Evolutionary conservation across 2,888 invertebrate genomes (phyloP), one percentile per base, ranked within the genome.

Genomic region (Chymomyza procnemis): DNA sequence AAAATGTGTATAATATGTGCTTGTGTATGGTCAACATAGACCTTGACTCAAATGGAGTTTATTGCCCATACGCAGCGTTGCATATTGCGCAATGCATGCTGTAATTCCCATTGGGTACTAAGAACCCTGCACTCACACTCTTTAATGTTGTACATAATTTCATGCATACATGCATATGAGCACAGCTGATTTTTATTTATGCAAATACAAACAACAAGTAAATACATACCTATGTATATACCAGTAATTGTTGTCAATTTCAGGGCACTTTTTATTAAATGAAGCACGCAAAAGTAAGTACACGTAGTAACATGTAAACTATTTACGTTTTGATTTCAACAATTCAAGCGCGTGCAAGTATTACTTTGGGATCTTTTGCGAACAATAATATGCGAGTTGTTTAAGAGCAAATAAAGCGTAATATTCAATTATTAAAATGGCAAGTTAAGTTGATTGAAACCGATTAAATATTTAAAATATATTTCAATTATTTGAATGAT

Each of bases 101-200:
- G 55, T 56, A 69, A 69, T 80, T 61, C 52, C 68, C 30, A 79
- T 64, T 71, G 62, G 66, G 60, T 66, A 66, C 52, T 50, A 62
- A 59, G 50, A 73, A 56, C 61, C 34, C 22, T 55, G 16, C 61
- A 69, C 54, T 64, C 63, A 67, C 22, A 61, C 57, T 41, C 34
- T 14, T 16, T 21, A 30, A 57, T 5, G n/a, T 55, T 21, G 21
- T 55, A 26, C 26, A 6, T 55, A 55, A 4, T 9, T 9, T 66
- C n/a, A n/a, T n/a, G n/a, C 26, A 26, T 26, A 26, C 6, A 26
- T 26, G 26, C 6, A 5, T 1, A 74, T 82, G 74, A 79, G 69
- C 71, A 76, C 85, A 83, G 81, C 79, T 85, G 79, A 85, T 79
- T 67, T 65, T 57, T 75, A 79, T 78, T 69, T 69, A 76, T 69